These are phyloP conservation scores for Ophioninae sp. DNA, from an alignment of 2,888 invertebrate species.

Conservation along the genomic window DNA sequence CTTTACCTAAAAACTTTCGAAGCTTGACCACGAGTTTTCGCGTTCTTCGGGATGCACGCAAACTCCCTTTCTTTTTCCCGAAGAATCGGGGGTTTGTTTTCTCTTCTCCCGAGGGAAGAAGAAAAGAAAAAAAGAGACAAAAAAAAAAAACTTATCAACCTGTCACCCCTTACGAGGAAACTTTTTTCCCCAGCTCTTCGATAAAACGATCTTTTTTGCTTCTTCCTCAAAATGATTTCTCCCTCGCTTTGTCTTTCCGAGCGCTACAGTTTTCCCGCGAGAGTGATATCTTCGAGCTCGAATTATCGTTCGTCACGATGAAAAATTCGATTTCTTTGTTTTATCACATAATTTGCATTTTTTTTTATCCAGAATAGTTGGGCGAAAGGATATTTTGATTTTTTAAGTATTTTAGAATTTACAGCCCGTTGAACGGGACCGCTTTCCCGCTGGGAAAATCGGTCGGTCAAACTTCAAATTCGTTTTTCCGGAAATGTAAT, in stretches of 20 bases:
- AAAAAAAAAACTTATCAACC: background rate
- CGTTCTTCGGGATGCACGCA: background rate
- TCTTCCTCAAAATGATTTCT: slow-evolving; percentile 6
- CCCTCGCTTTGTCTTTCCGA: slow-evolving; percentile 1
- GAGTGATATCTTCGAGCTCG: too few relatives aligned
- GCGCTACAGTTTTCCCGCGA: background rate
- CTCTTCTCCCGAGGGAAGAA: background rate
- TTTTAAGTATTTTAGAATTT: too few relatives aligned
- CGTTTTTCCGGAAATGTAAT: too few relatives aligned
- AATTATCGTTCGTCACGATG: too few relatives aligned
- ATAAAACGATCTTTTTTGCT: slow-evolving; percentile 3
- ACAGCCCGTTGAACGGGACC: too few relatives aligned
- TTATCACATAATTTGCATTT: too few relatives aligned
- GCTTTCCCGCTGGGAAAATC: too few relatives aligned
- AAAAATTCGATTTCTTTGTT: too few relatives aligned
- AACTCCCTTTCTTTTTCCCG: too few relatives aligned
- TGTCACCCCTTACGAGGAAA: slow-evolving; percentile 1
- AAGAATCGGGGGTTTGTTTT: background rate
- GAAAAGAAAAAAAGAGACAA: background rate
- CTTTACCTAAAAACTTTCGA: slow-evolving; percentile 25
- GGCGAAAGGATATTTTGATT: too few relatives aligned
- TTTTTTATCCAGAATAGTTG: too few relatives aligned
- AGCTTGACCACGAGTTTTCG: slow-evolving; percentile 25
- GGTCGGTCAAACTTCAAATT: too few relatives aligned
- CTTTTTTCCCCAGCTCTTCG: background rate